Base-by-base conservation (phyloP, 2,888 invertebrate genomes). In the Drosophila aldrichi region DNA sequence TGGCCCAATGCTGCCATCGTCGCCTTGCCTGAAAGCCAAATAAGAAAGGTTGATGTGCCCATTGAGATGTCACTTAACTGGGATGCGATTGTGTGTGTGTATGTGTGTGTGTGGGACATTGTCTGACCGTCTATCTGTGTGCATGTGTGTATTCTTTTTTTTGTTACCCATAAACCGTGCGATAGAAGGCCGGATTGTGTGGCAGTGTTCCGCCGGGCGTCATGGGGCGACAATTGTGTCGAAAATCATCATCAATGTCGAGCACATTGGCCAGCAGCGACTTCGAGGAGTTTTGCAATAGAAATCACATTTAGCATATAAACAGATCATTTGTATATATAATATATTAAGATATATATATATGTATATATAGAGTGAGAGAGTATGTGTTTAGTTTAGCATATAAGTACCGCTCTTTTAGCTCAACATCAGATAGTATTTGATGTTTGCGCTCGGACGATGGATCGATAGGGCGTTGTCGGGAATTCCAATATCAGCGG, bases 231-330 rank as follows among this genome's bases (percentile, higher is more conserved):
- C 96, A 96, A 92, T 95, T 95, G 93, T 96, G 96, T 90, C 96
- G 95, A 94, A 97, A 97, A 94, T 98, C 98, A 94, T 98, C 98
- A 93, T 98, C 98, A 94, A 98, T 97, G 94, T 98, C 98, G 91
- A 98, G 95, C 91, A 98, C 98, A 94, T 98, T 98, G 90, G 98
- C 98, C 92, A 99, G 95, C 91, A 99, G 95, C 92, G 98, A 98
- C 94, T 98, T 98, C 91, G 98, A 98, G 88, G 98, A 98, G 91
- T 96, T 93, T 67, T 48, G 74, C 63, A 55, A 41, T 38, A 59
- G 41, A 51, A 32, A 57, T 65, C 40, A 64, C 40, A 48, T 64
- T 74, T 59, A 76, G 69, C 63, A 77, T 70, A 67, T 67, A 12
- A 55, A 67, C 54, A 38, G 54, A 54, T 54, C 54, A 25, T n/a